A percentile compares a stretch with the other conserved stretches of the same genome.
Conservation (phyloP, 2,888 invertebrate genomes). For the Melanostoma scalare region DNA sequence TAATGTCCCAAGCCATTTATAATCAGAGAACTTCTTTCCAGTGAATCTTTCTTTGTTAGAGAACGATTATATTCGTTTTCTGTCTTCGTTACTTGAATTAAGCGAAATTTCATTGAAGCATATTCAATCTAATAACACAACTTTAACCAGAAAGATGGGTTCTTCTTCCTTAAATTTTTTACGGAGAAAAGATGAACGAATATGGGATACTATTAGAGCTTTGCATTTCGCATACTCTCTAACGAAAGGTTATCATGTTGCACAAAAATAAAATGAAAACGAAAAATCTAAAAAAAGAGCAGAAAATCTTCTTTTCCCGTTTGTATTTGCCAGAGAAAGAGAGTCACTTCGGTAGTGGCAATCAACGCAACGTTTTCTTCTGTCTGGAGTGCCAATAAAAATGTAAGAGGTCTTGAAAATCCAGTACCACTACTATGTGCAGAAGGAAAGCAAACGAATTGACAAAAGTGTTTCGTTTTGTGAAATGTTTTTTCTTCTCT, state of each 20-base stretch:
- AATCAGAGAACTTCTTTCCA: no score
- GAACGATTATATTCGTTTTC: no score
- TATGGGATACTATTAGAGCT: conserved; percentile 22
- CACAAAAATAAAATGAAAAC: conserved; percentile 20
- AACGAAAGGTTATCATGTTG: not conserved
- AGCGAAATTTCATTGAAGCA: no score
- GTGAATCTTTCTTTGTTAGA: no score
- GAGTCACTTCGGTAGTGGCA: conserved; percentile 48
- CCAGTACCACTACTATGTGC: conserved; percentile 1
- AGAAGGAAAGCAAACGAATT: conserved; percentile 14
- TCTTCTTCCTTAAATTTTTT: not conserved
- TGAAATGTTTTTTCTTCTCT: conserved; percentile 30
- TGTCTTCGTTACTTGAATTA: no score
- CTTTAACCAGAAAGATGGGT: no score
- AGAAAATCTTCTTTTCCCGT: conserved; percentile 13
- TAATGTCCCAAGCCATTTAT: no score
- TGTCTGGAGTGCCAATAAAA: conserved; percentile 64
- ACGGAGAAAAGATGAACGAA: conserved; percentile 33
- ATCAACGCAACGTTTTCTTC: conserved; percentile 41
- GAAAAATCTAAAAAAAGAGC: conserved; percentile 9
- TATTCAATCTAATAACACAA: no score
- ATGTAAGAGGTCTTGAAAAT: conserved; percentile 28
- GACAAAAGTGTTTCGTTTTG: conserved; percentile 58
- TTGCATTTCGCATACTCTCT: not conserved
- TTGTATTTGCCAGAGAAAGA: conserved; percentile 14